These are phyloP conservation scores for Andrena hattorfiana DNA, from an alignment of 2,888 invertebrate species.

Conservation along the genomic window DNA sequence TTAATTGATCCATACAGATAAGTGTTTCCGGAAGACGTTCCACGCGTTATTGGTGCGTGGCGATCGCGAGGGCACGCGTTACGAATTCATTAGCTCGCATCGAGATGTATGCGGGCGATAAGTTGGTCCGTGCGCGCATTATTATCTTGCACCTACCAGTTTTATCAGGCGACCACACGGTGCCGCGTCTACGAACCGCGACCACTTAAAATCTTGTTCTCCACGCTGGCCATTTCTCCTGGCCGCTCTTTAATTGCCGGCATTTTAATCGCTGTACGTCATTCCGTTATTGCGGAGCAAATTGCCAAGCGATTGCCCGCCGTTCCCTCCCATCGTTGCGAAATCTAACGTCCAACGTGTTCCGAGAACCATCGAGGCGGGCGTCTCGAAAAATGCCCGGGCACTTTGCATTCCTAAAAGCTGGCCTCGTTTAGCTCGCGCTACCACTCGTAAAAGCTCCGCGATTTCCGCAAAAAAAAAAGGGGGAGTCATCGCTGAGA, in stretches of 20 bases:
- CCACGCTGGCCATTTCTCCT: slow-evolving; percentile 25
- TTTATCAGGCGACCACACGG: slow-evolving; percentile 36
- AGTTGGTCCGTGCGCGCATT: slow-evolving; percentile 7
- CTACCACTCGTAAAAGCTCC: background rate
- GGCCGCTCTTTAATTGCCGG: slow-evolving; percentile 47
- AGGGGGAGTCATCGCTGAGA: background rate
- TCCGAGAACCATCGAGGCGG: slow-evolving; percentile 24
- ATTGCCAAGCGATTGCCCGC: slow-evolving; percentile 46
- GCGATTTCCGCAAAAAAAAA: background rate
- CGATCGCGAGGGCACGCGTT: slow-evolving; percentile 48
- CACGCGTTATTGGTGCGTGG: slow-evolving; percentile 37
- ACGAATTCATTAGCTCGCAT: slow-evolving; percentile 56
- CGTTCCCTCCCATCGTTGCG: background rate
- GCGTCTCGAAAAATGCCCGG: slow-evolving; percentile 28
- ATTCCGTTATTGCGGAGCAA: slow-evolving; percentile 53
- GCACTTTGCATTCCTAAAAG: slow-evolving; percentile 19
- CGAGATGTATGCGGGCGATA: slow-evolving; percentile 28
- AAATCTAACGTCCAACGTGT: slow-evolving; percentile 40
- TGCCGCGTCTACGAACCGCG: slow-evolving; percentile 28
- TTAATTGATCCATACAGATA: slow-evolving; percentile 50
- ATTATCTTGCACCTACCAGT: slow-evolving; percentile 49
- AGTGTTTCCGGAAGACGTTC: slow-evolving; percentile 40
- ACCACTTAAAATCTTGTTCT: slow-evolving; percentile 43
- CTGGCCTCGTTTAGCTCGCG: background rate
- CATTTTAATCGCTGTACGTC: slow-evolving; percentile 54